These are phyloP conservation scores for Marmota flaviventris DNA, from an alignment of 2,113 vertebrate species.

Conservation along the genomic window DNA sequence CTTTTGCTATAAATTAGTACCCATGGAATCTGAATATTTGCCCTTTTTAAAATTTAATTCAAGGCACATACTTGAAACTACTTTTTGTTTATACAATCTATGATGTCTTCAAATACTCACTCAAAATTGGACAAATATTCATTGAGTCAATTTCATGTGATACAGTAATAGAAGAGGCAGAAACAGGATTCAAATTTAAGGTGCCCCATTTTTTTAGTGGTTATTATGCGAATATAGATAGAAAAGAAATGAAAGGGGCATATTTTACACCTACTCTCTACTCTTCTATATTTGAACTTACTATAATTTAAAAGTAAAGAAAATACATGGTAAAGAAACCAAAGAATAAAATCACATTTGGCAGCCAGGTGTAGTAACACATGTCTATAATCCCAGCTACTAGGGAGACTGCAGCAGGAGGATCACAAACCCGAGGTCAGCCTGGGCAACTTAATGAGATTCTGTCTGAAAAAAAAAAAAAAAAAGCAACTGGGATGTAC, in stretches of 20 bases:
- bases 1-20: neutral
- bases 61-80: neutral
- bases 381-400: too few relatives aligned
- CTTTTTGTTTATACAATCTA: neutral
- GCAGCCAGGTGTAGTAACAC: neutral
- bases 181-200: neutral
- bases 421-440: too few relatives aligned
- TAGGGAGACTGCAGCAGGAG: too few relatives aligned
- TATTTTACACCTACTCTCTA: neutral
- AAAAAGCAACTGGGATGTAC: too few relatives aligned
- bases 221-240: neutral
- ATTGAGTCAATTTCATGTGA: neutral
- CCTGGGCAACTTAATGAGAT: too few relatives aligned
- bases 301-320: slow-evolving; percentile 29
- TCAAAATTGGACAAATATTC: neutral
- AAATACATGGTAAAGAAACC: neutral
- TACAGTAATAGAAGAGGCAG: neutral
- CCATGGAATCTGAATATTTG: neutral
- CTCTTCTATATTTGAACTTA: neutral
- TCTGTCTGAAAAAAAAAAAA: too few relatives aligned
- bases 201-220: neutral
- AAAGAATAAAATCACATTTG: neutral
- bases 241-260: neutral
- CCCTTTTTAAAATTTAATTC: neutral
- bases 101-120: neutral